Base-by-base conservation (phyloP, 2,888 invertebrate species). In the Trisateles emortualis region DNA sequence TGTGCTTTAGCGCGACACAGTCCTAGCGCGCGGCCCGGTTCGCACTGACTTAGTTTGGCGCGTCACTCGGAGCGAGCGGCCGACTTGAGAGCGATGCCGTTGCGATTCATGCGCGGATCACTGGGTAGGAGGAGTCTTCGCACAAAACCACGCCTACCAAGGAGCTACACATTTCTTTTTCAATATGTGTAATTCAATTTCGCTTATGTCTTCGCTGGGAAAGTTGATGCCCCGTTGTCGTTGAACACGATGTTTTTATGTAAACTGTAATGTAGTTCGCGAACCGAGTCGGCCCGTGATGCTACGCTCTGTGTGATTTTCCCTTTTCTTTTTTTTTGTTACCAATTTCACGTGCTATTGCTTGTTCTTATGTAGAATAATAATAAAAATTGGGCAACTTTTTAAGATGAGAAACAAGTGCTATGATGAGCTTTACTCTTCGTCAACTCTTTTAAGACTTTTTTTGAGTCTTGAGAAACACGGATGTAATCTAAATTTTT, bases 151-250 rank as follows among this genome's bases (percentile, higher is more conserved):
- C 92, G 92, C 92, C 92, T 89, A 90, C 92, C 84, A 90, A 92
- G 92, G 80, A 90, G 90, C 91, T 91, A 87, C 92, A 92, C 92
- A 91, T 92, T 92, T 92, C 92, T 92, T 92, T 92, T 92, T 92
- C 92, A 92, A 92, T 92, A 92, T 91, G 91, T 92, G 92, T 92
- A 92, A 92, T 92, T 92, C 92, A 92, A 92, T 92, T 92, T 92
- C 90, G 91, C 91, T 92, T 92, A 92, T 92, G 92, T 92, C 92
- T 92, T 92, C 90, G 92, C 92, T 90, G 90, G 91, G 90, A 90
- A 92, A 92, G 90, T 92, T 92, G 92, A 92, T 91, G 91, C 90
- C 87, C 88, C 88, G 91, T 90, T 92, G 92, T 91, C 92, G 90
- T 92, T 91, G 86, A 90, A 89, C 91, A 88, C 89, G 91, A 90